Base-by-base conservation (phyloP, 2,113 vertebrate genomes). In the Trachemys scripta region DNA sequence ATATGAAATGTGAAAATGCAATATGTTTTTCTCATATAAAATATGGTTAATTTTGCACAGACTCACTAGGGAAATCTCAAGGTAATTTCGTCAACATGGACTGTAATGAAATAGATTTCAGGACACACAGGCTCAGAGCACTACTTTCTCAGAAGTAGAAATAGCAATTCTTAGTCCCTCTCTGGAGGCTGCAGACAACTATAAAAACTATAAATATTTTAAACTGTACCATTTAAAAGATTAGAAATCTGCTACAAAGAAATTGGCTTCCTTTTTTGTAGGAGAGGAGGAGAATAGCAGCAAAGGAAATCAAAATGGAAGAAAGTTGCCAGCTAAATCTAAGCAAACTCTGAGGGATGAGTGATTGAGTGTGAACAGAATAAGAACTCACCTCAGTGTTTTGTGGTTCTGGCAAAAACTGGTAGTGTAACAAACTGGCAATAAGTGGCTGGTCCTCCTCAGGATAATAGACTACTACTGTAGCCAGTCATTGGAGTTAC, bases 31-130 rank as follows among this genome's bases (percentile, higher is more conserved):
- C 82, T 92, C 84, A 85, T 91, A 95, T 90, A 89, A 97, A 97
- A 93, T 53, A 89, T 56, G 96, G 94, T 87, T 98, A 96, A 96
- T 97, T 97, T 94, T 97, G 72, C 54, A 94, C 78, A 47, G 56
- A 0, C 29, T 50, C 88, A 96, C 94, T 3, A 76, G 93, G 87
- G 94, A 98, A 97, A 97, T 96, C 90, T 59, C 91, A 88, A 80
- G 86, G 85, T 97, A 95, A 97, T 95, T 97, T 93, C 92, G 85
- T 97, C 87, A 94, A 80, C 92, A 80, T 56, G 42, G n/a, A 95
- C 81, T 76, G 79, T 93, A 97, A 95, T 79, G 16, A 97, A 98
- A 96, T 95, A 45, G 86, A 87, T 88, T 94, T 95, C 72, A 87
- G 80, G 85, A 81, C 93, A 96, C 79, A 76, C 84, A 94, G n/a